phyloP scores from a whole-genome alignment of 2,888 invertebrate genomes.

The Philereme transversata region DNA sequence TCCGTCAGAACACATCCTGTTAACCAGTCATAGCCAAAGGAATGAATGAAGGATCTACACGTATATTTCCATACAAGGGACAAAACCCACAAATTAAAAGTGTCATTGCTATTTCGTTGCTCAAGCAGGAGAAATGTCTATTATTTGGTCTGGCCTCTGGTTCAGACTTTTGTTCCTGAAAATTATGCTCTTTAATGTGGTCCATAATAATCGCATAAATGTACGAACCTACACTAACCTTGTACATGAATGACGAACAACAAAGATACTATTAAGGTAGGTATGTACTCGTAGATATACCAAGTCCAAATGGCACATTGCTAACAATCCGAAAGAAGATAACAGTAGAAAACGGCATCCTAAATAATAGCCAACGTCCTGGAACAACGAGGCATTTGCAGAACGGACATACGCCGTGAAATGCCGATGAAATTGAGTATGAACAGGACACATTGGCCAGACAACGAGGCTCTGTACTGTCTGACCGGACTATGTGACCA shows the following conservation, averaged over 20 bases:
- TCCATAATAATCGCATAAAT: no score
- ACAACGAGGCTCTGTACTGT: slow-evolving; percentile 58
- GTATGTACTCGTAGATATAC: background rate
- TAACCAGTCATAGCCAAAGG: slow-evolving; percentile 5
- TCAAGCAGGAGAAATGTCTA: no score
- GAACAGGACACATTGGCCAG: slow-evolving; percentile 32
- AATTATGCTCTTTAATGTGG: no score
- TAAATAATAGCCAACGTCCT: slow-evolving; percentile 24
- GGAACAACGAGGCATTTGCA: slow-evolving; percentile 21
- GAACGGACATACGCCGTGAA: slow-evolving; percentile 15
- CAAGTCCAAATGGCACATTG: background rate
- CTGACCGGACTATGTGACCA: slow-evolving; percentile 52
- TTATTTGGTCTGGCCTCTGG: no score
- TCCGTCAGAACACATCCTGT: slow-evolving; percentile 34
- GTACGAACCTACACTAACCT: no score
- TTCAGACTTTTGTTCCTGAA: no score
- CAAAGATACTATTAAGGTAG: background rate
- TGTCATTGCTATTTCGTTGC: no score
- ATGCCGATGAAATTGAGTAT: slow-evolving; percentile 24
- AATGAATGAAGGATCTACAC: slow-evolving; percentile 4
- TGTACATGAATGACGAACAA: no score
- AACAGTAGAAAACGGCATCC: slow-evolving; percentile 16
- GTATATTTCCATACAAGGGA: slow-evolving; percentile 2
- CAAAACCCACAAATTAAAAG: background rate
- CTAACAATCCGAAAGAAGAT: background rate